These are phyloP conservation scores for Latrodectus elegans DNA, from an alignment of 2,888 invertebrate genomes.

Conservation along the genomic window DNA sequence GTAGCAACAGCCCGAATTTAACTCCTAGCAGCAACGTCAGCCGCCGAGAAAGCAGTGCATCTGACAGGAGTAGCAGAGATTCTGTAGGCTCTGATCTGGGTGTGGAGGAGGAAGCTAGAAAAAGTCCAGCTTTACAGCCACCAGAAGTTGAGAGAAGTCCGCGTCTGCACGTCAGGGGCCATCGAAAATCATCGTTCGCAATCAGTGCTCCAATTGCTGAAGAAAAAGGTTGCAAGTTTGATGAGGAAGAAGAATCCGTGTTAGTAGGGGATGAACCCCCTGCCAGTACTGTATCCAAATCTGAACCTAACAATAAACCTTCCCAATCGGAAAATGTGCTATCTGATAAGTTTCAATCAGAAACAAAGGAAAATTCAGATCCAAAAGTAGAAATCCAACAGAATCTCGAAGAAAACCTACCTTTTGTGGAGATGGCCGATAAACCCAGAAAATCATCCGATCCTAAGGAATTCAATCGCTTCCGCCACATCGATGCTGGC, in stretches of 20 bases:
- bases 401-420: not conserved
- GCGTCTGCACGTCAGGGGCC: slow-evolving; percentile 32
- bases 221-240: slow-evolving; percentile 44
- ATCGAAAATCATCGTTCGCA: slow-evolving; percentile 47
- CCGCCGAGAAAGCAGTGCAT: slow-evolving; percentile 55
- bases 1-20: slow-evolving; percentile 38
- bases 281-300: not conserved
- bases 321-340: not conserved
- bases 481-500: slow-evolving; percentile 50
- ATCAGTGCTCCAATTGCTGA: slow-evolving; percentile 63
- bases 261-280: not conserved
- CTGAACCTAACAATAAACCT: not conserved
- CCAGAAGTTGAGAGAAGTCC: slow-evolving; percentile 48
- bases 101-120: slow-evolving; percentile 25
- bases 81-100: slow-evolving; percentile 43
- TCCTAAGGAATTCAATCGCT: slow-evolving; percentile 52
- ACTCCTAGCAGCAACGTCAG: slow-evolving; percentile 53
- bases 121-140: slow-evolving; percentile 28
- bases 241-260: slow-evolving; percentile 53
- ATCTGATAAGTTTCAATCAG: not conserved
- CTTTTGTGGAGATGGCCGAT: not conserved
- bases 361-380: not conserved
- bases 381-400: not conserved
- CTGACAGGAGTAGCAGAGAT: slow-evolving; percentile 12
- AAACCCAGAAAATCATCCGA: slow-evolving; percentile 37